Evolutionary conservation across 1,140 invertebrate genomes (phyloP).

Genomic region (Drosophila funebris): DNA sequence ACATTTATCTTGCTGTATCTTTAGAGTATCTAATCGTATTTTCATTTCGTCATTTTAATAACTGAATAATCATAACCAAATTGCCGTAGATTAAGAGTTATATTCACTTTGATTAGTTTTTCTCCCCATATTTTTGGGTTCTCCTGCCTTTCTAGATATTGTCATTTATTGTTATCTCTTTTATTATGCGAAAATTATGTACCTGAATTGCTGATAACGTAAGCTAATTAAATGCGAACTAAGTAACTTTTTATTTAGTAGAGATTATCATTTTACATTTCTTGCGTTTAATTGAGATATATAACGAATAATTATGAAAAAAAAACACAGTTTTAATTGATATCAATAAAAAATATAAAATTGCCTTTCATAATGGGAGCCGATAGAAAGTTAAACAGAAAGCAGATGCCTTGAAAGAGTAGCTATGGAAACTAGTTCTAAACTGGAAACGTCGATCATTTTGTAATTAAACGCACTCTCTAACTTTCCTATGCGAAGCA

Average conservation of each 20-base stretch:
- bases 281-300: too few species aligned
- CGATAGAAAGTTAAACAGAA: conserved; percentile 1
- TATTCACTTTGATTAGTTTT: conserved; percentile 31
- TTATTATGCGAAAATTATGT: conserved; percentile 24
- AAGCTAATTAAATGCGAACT: conserved; percentile 14
- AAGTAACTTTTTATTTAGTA: background rate
- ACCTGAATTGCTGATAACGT: conserved; percentile 24
- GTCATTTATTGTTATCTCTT: conserved; percentile 17
- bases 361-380: background rate
- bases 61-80: conserved; percentile 56
- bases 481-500: background rate
- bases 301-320: too few species aligned
- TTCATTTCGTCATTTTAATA: conserved; percentile 49
- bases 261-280: background rate
- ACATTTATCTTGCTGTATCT: conserved; percentile 14
- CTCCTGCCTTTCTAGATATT: background rate
- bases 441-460: conserved; percentile 5
- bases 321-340: too few species aligned
- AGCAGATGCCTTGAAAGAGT: background rate
- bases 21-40: conserved; percentile 14
- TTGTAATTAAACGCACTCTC: background rate
- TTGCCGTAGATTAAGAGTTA: conserved; percentile 74
- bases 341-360: background rate
- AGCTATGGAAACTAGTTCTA: background rate
- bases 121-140: background rate